Conservation (phyloP, 2,888 invertebrate genomes). For the Chironomus tentans region DNA sequence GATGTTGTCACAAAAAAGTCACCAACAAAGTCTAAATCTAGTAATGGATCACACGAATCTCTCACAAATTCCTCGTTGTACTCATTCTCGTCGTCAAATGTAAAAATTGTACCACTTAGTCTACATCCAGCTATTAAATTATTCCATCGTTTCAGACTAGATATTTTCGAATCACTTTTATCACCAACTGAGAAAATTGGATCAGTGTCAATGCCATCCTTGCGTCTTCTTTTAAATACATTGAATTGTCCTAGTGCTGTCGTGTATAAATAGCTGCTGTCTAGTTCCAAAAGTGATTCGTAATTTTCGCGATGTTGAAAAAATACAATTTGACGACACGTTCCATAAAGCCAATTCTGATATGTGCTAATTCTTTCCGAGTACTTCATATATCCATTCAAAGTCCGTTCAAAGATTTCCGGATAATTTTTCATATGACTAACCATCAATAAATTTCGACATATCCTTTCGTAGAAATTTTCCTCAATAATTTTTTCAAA, state of each 20-base stretch:
- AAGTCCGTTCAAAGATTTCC: slow-evolving; percentile 6
- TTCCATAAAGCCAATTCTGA: slow-evolving; percentile 11
- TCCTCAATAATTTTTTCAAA: slow-evolving; percentile 19
- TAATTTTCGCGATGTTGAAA: slow-evolving; percentile 22
- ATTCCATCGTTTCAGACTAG: not conserved
- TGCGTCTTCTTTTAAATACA: not conserved
- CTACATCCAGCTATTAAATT: not conserved
- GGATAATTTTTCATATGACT: slow-evolving; percentile 15
- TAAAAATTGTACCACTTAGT: not conserved
- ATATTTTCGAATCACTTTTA: slow-evolving; percentile 2
- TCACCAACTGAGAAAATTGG: not conserved
- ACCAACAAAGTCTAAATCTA: slow-evolving; percentile 2
- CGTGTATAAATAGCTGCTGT: not conserved
- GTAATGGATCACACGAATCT: not conserved
- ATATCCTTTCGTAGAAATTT: not conserved
- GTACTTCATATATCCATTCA: slow-evolving; percentile 12
- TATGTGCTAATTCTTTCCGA: slow-evolving; percentile 11
- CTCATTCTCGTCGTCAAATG: not conserved
- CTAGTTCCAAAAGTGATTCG: not conserved
- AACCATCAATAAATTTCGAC: slow-evolving; percentile 1
- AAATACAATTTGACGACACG: not conserved
- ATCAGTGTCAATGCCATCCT: not conserved
- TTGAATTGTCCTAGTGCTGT: slow-evolving; percentile 12
- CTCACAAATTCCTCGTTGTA: slow-evolving; percentile 15
- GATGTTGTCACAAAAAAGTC: slow-evolving; percentile 1